Conservation (phyloP, 2,797 vertebrate genomes). For the Parotocinclus haroldoi region DNA sequence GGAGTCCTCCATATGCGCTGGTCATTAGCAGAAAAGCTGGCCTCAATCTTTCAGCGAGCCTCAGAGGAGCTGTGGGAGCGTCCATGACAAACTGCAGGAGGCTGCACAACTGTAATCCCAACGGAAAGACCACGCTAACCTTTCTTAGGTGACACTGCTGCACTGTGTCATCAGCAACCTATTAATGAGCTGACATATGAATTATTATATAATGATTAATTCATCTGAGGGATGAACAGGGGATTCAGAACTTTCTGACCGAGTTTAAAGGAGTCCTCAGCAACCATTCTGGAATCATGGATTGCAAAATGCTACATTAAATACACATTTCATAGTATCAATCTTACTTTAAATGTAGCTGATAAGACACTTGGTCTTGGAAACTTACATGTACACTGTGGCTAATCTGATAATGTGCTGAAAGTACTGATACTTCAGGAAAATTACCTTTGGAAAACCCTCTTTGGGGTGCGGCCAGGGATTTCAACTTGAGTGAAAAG, state of each 20-base stretch:
- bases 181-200: constrained; percentile 34
- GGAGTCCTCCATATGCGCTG: constrained; percentile 52
- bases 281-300: constrained; percentile 25
- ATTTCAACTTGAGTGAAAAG: too few relatives aligned
- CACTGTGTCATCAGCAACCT: constrained; percentile 39
- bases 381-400: too few relatives aligned
- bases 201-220: constrained; percentile 35
- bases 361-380: too few relatives aligned
- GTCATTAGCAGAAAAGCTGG: constrained; percentile 60
- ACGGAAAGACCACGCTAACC: constrained; percentile 42
- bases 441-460: too few relatives aligned
- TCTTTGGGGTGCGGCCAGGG: too few relatives aligned
- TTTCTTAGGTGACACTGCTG: constrained; percentile 29
- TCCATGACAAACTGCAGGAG: constrained; percentile 60
- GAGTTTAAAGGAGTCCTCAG: neutral
- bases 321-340: too few relatives aligned
- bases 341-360: too few relatives aligned
- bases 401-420: too few relatives aligned
- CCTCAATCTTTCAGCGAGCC: constrained; percentile 64
- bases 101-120: constrained; percentile 48
- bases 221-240: constrained; percentile 18
- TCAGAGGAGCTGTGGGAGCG: constrained; percentile 54
- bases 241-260: constrained; percentile 24
- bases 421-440: too few relatives aligned
- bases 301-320: constrained; percentile 2